Evolutionary conservation across 2,797 vertebrate species (phyloP).

Genomic region (Neosalanx taihuensis): DNA sequence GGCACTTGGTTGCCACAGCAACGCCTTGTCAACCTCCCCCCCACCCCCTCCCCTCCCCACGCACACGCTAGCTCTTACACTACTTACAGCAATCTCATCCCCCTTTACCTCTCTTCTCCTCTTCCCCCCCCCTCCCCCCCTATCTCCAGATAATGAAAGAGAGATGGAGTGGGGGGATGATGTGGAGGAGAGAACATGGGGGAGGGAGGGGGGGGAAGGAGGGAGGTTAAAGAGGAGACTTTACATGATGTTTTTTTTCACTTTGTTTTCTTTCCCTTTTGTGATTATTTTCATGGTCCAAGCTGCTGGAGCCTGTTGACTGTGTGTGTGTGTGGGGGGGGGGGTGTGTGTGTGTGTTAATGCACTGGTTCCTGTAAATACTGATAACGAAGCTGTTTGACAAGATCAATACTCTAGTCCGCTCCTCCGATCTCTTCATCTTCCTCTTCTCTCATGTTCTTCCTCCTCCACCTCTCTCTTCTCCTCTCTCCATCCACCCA

Average conservation of each 20-base stretch:
- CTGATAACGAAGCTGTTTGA: slow-evolving; percentile 71
- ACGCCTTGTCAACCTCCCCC: slow-evolving; percentile 67
- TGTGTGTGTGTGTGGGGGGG: neutral
- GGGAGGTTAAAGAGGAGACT: slow-evolving; percentile 43
- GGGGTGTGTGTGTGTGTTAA: slow-evolving; percentile 39
- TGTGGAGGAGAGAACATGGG: slow-evolving; percentile 6
- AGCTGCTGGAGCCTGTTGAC: slow-evolving; percentile 23
- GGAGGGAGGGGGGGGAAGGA: neutral
- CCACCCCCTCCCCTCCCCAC: slow-evolving; percentile 52
- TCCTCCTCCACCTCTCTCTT: slow-evolving; percentile 36
- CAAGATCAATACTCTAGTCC: slow-evolving; percentile 62
- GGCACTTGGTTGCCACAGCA: slow-evolving; percentile 69
- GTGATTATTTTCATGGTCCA: slow-evolving; percentile 38
- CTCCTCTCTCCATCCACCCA: slow-evolving; percentile 17
- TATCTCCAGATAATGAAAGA: slow-evolving; percentile 67
- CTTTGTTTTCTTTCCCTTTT: slow-evolving; percentile 30
- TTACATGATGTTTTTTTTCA: slow-evolving; percentile 45
- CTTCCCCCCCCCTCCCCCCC: slow-evolving; percentile 28
- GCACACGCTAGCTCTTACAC: slow-evolving; percentile 32
- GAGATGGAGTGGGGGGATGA: slow-evolving; percentile 1
- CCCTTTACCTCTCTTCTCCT: slow-evolving; percentile 15
- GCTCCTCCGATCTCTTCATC: slow-evolving; percentile 17
- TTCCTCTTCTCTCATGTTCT: slow-evolving; percentile 31
- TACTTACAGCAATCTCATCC: slow-evolving; percentile 15
- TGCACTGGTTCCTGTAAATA: slow-evolving; percentile 62